A percentile compares a stretch with the other conserved stretches of the same genome.
Evolutionary conservation across 2,888 invertebrate genomes (phyloP).

Genomic region (Oligia strigilis): DNA sequence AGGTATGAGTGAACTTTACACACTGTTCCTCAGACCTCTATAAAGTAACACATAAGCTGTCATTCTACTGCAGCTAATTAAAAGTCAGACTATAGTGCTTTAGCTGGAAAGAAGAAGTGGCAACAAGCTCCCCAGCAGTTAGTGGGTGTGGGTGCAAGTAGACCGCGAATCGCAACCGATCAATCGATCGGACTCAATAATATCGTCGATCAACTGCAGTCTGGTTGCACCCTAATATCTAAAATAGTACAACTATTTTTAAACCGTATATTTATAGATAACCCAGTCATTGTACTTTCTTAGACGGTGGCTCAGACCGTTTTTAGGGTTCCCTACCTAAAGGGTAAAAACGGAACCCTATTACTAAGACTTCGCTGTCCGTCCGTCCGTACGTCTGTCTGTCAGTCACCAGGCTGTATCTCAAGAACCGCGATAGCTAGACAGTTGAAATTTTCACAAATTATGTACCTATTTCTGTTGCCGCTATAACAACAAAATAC

Average conservation of each 20-base stretch:
- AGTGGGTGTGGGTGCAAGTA: not conserved
- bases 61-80: too few species aligned
- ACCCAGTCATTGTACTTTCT: slow-evolving; percentile 44
- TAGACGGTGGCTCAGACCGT: slow-evolving; percentile 25
- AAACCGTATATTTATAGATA: slow-evolving; percentile 36
- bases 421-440: too few species aligned
- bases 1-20: too few species aligned
- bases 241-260: slow-evolving; percentile 35
- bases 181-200: not conserved
- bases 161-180: not conserved
- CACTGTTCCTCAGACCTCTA: too few species aligned
- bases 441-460: too few species aligned
- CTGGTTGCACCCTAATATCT: slow-evolving; percentile 20
- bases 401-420: too few species aligned
- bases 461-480: too few species aligned
- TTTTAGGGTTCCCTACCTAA: slow-evolving; percentile 4
- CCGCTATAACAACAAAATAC: too few species aligned
- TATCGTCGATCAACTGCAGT: not conserved
- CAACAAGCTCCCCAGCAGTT: not conserved
- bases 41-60: too few species aligned
- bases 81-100: not conserved
- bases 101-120: not conserved
- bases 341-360: too few species aligned
- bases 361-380: too few species aligned
- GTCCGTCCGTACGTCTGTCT: too few species aligned